phyloP scores from a whole-genome alignment of 1,140 invertebrate genomes.

The Zaprionus vittiger region DNA sequence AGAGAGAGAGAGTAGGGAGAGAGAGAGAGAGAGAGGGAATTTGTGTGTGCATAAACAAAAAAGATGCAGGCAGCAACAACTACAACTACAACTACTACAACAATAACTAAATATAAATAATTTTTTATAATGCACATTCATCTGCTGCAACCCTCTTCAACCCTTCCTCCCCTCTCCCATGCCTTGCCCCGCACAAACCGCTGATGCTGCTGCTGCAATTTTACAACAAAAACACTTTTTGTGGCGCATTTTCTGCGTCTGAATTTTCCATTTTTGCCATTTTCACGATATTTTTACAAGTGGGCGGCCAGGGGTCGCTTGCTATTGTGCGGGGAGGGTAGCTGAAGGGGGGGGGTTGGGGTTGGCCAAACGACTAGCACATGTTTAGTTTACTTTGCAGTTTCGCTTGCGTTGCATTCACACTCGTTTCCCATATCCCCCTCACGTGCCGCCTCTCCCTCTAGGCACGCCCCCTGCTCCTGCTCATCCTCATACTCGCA shows the following conservation, averaged over 20 bases:
- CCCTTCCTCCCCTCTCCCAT: neutral
- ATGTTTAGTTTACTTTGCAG: slow-evolving; percentile 82
- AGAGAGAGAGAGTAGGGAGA: no score
- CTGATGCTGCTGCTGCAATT: slow-evolving; percentile 45
- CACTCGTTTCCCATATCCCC: slow-evolving; percentile 48
- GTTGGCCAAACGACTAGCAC: slow-evolving; percentile 73
- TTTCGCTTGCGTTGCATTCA: slow-evolving; percentile 76
- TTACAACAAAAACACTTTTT: slow-evolving; percentile 81
- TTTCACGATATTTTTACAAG: slow-evolving; percentile 78
- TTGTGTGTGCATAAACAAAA: slow-evolving; percentile 25
- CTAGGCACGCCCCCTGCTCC: neutral
- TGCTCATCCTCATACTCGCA: neutral
- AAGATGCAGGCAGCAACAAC: slow-evolving; percentile 24
- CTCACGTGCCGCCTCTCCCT: neutral
- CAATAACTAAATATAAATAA: slow-evolving; percentile 60
- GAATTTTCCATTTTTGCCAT: slow-evolving; percentile 79
- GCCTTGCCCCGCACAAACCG: neutral
- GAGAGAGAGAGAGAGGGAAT: neutral
- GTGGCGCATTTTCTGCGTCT: slow-evolving; percentile 81
- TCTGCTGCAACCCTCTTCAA: neutral
- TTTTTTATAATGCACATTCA: slow-evolving; percentile 56
- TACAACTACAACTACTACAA: slow-evolving; percentile 26
- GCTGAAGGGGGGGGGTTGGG: neutral
- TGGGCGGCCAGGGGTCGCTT: slow-evolving; percentile 24
- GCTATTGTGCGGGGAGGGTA: neutral